Conservation (phyloP, 1,140 invertebrate species). For the Papilio dardanus region DNA sequence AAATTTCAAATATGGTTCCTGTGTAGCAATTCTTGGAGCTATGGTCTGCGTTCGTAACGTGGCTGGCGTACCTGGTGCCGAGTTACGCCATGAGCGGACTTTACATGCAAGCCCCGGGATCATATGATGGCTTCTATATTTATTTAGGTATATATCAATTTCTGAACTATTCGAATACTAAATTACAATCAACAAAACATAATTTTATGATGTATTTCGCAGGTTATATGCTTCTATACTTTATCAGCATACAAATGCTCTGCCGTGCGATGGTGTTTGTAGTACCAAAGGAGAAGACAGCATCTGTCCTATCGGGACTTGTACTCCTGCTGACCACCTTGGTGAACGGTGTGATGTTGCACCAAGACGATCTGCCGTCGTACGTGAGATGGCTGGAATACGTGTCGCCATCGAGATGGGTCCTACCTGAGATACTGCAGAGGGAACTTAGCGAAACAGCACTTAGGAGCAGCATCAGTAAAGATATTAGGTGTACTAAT, state of each 20-base stretch:
- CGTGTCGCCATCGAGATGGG: slow-evolving; percentile 90
- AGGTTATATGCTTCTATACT: slow-evolving; percentile 91
- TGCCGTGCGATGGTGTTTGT: slow-evolving; percentile 87
- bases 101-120: slow-evolving; percentile 85
- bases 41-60: slow-evolving; percentile 86
- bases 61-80: slow-evolving; percentile 92
- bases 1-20: background rate
- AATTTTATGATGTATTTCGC: slow-evolving; percentile 40
- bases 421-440: slow-evolving; percentile 86
- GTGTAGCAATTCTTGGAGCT: slow-evolving; percentile 72
- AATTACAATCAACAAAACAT: too few relatives aligned
- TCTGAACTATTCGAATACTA: too few relatives aligned
- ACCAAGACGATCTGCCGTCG: slow-evolving; percentile 87
- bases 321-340: slow-evolving; percentile 85
- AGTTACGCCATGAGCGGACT: slow-evolving; percentile 95
- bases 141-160: slow-evolving; percentile 85
- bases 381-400: slow-evolving; percentile 87
- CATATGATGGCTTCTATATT: slow-evolving; percentile 87
- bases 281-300: slow-evolving; percentile 83
- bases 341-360: slow-evolving; percentile 88
- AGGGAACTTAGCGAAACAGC: slow-evolving; percentile 86
- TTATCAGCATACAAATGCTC: slow-evolving; percentile 88
- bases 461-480: slow-evolving; percentile 80
- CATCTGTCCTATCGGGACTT: slow-evolving; percentile 84
- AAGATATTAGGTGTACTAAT: slow-evolving; percentile 84